These are phyloP conservation scores for Cherax quadricarinatus DNA, from an alignment of 1,140 invertebrate genomes.

Conservation along the genomic window DNA sequence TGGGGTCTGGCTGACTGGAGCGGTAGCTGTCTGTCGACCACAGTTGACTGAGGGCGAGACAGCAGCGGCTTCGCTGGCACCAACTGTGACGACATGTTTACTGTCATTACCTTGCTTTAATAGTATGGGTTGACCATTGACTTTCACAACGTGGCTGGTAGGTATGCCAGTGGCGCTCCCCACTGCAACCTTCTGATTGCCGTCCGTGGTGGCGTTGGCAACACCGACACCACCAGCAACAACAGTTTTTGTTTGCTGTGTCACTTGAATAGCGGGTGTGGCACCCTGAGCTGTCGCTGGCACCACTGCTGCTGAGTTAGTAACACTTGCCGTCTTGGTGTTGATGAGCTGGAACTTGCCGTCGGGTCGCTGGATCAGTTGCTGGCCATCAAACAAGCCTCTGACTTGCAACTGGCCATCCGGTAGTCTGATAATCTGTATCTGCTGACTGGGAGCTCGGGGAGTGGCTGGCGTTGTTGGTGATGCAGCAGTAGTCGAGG, in stretches of 20 bases:
- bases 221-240: conserved; percentile 5
- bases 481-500: conserved; percentile 36
- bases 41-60: background rate
- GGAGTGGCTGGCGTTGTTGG: background rate
- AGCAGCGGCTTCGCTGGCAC: conserved; percentile 56
- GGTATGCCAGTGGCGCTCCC: conserved; percentile 49
- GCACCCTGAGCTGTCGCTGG: conserved; percentile 74
- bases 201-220: conserved; percentile 40
- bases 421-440: conserved; percentile 92
- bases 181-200: background rate
- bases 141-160: conserved; percentile 67
- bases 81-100: conserved; percentile 61
- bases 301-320: conserved; percentile 58
- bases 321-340: conserved; percentile 76
- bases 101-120: conserved; percentile 48
- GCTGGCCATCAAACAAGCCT: conserved; percentile 90
- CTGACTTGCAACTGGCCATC: conserved; percentile 95
- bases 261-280: conserved; percentile 63
- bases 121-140: conserved; percentile 71
- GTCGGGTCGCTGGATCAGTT: conserved; percentile 93
- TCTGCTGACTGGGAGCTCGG: conserved; percentile 79
- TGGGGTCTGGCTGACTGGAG: conserved; percentile 32
- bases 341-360: conserved; percentile 93
- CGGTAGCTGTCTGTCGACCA: background rate
- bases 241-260: conserved; percentile 70